Evolutionary conservation across 2,797 vertebrate species (phyloP).

Genomic region (Spatula clypeata): DNA sequence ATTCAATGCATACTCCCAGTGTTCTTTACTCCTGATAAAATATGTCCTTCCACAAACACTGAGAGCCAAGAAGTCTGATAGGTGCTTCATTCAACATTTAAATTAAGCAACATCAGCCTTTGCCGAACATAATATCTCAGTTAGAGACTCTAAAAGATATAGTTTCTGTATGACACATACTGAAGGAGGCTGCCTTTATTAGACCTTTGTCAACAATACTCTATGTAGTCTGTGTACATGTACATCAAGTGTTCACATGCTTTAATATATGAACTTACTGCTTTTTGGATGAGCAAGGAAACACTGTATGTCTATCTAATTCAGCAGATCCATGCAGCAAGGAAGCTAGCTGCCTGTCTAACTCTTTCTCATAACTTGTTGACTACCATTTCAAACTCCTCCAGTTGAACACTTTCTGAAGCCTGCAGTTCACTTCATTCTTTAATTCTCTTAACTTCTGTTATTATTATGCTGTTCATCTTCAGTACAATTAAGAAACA

Average conservation of each 20-base stretch:
- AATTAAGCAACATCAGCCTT: not conserved
- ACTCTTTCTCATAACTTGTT: not conserved
- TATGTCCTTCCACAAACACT: not conserved
- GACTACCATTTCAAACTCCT: not conserved
- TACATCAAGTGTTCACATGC: rapidly evolving
- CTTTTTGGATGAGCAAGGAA: not conserved
- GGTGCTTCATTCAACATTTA: not conserved
- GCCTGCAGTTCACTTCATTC: not conserved
- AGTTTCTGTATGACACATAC: not conserved
- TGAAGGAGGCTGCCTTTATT: not conserved
- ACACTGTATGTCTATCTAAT: rapidly evolving
- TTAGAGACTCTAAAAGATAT: not conserved
- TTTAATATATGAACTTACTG: not conserved
- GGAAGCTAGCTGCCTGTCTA: not conserved
- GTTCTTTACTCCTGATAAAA: not conserved
- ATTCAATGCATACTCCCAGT: not conserved
- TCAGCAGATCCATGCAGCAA: not conserved
- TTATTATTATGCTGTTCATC: not conserved
- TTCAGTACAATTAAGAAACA: not conserved
- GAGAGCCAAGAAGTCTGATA: not conserved
- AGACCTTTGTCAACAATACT: not conserved
- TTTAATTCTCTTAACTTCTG: not conserved
- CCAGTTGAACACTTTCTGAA: not conserved
- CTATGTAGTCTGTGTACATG: not conserved
- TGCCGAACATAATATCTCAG: not conserved